Base-by-base conservation (phyloP, 2,113 vertebrate species). In the Amphilophus citrinellus region DNA sequence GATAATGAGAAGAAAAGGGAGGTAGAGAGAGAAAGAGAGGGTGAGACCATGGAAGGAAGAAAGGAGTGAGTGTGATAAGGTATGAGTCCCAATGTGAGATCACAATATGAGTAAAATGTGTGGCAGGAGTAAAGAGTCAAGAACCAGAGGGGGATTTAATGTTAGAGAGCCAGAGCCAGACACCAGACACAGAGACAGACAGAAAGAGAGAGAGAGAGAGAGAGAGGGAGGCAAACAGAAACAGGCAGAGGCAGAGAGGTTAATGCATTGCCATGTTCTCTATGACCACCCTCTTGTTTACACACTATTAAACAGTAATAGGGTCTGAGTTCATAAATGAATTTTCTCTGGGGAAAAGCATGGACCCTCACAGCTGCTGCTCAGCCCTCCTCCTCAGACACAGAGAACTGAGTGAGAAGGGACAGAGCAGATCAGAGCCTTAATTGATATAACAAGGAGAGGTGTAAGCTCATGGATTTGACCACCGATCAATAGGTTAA, bases 261-360 rank as follows among this genome's bases (percentile, higher is more conserved):
- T 92, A 94, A 92, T 94, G 80, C 79, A 87, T 91, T 39, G 63
- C 77, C 59, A 68, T 87, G 76, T 89, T 89, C 61, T 53, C 65
- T 65, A 79, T 86, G 91, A 87, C 85, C 88, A 88, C 59, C 44
- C 61, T 88, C 79, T 86, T 93, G 88, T 92, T 94, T 92, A 92
- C 88, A 92, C 84, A 90, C 77, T 88, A 89, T 95, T 92, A 88
- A 90, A 93, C 89, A 89, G 88, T 92, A 91, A 91, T 85, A 84
- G 86, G 68, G 80, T 88, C 77, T 76, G 80, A 91, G 88, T 86
- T 91, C 84, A 92, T 91, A 76, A 94, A 86, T 73, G 80, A 77
- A 50, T 91, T 83, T 75, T 81, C 89, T 91, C 85, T 22, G 17
- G 88, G 84, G 89, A 90, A 24, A 47, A 62, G 60, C 65, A 17